A percentile compares a stretch with the other conserved stretches of the same genome.
Conservation (phyloP, 2,113 vertebrate species). For the Mellivora capensis region DNA sequence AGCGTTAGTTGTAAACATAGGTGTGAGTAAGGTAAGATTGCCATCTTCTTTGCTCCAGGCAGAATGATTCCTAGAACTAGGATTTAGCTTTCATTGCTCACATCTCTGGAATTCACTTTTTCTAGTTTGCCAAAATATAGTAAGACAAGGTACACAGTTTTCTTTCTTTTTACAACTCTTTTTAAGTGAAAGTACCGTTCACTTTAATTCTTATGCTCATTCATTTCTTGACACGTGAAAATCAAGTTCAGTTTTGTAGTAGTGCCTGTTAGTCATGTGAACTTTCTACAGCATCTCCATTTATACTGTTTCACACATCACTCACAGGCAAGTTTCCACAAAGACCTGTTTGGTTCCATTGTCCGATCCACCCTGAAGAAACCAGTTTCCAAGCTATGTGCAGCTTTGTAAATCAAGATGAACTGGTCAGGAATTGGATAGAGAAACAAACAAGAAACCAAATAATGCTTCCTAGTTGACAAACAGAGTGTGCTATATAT, state of each 20-base stretch:
- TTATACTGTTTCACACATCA: conserved; percentile 31
- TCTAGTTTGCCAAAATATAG: conserved; percentile 2
- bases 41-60: not conserved
- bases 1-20: not conserved
- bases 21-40: not conserved
- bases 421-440: conserved; percentile 53
- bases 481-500: not conserved
- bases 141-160: not conserved
- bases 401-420: conserved; percentile 67
- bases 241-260: conserved; percentile 33
- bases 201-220: not conserved
- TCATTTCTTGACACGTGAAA: conserved; percentile 44
- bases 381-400: conserved; percentile 62
- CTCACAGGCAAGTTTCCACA: conserved; percentile 61
- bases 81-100: conserved; percentile 29
- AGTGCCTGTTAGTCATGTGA: conserved; percentile 40
- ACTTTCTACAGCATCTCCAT: conserved; percentile 21
- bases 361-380: conserved; percentile 55
- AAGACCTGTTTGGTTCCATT: conserved; percentile 66
- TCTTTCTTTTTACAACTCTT: not conserved
- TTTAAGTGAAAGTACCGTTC: conserved; percentile 25
- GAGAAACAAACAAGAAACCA: conserved; percentile 47
- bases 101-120: conserved; percentile 25
- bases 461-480: conserved; percentile 45
- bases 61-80: conserved; percentile 4